A percentile compares a stretch with the other conserved stretches of the same genome.
Evolutionary conservation across 2,797 vertebrate species (phyloP).

Genomic region (Anisognathus igniventris): DNA sequence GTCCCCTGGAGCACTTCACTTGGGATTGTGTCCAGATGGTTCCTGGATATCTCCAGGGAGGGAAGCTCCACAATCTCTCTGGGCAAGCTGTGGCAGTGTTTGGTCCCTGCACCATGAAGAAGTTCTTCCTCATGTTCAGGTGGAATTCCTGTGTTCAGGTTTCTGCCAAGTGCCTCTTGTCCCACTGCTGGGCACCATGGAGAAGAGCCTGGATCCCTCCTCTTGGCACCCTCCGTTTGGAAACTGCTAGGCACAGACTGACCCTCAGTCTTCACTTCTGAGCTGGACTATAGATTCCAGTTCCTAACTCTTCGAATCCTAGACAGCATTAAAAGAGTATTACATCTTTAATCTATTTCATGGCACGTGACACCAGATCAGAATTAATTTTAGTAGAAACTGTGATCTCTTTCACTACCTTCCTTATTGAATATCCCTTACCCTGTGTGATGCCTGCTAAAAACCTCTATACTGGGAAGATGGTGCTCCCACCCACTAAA

Average conservation of each 20-base stretch:
- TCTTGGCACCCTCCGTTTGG: not conserved
- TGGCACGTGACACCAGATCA: not conserved
- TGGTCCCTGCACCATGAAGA: not conserved
- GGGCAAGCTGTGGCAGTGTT: not conserved
- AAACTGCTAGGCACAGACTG: not conserved
- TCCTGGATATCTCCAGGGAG: not conserved
- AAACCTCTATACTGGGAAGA: not conserved
- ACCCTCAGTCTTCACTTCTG: not conserved
- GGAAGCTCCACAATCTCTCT: not conserved
- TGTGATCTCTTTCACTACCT: not conserved
- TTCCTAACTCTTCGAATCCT: not conserved
- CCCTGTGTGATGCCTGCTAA: not conserved
- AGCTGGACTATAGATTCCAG: not conserved
- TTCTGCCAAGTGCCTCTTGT: not conserved
- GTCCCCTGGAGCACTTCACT: not conserved
- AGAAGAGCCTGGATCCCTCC: not conserved
- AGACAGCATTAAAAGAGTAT: not conserved
- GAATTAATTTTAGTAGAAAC: not conserved
- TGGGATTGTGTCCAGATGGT: not conserved
- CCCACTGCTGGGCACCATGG: not conserved
- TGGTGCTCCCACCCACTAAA: not conserved
- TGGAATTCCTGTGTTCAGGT: not conserved
- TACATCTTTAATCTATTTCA: not conserved
- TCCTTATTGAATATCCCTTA: not conserved
- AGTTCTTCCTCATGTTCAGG: not conserved